Base-by-base conservation (phyloP, 2,113 vertebrate species). In the Dromiciops gliroides region DNA sequence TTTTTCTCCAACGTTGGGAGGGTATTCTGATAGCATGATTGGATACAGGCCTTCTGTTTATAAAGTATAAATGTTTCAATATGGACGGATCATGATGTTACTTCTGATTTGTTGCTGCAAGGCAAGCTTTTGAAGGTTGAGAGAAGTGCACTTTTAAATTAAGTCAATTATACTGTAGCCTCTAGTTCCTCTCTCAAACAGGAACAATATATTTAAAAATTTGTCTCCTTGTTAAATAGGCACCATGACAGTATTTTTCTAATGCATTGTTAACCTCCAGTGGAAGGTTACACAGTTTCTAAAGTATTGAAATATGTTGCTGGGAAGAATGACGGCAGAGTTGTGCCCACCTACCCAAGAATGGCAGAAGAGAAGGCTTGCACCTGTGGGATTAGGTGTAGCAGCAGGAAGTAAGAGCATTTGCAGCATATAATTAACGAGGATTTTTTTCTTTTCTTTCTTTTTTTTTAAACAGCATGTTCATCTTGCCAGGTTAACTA, bases 301-400 rank as follows among this genome's bases (percentile, higher is more conserved):
- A 98, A 97, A 98, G 98, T 98, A 98, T 98, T 97, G 96, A 93
- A 98, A 95, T 97, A 96, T 97, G 96, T 98, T 97, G 96, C 98
- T 97, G n/a, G 98, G 97, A 97, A 97, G 97, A 98, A 96, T 90
- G 94, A 97, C 93, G 95, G 97, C 96, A 92, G 37, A 0, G 44
- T 92, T 94, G 96, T 91, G 97, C 97, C 97, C 98, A 98, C 97
- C 98, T 98, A 97, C 96, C 97, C 97, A 48, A 97, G 97, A 98
- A 98, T 97, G 95, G 98, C 90, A 95, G 97, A 96, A 97, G 98
- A 92, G 90, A 97, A 97, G 98, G 96, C 96, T 92, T 96, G 98
- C 99, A 99, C 99, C 99, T 99, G 99, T 98, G 98, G 98, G 98
- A 99, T 99, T 98, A 98, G 97, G 98, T 98, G 95, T 96, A 98